A percentile compares a stretch with the other conserved stretches of the same genome.
These are phyloP conservation scores for Micromesistius poutassou DNA, from an alignment of 2,797 vertebrate species.

Conservation along the genomic window DNA sequence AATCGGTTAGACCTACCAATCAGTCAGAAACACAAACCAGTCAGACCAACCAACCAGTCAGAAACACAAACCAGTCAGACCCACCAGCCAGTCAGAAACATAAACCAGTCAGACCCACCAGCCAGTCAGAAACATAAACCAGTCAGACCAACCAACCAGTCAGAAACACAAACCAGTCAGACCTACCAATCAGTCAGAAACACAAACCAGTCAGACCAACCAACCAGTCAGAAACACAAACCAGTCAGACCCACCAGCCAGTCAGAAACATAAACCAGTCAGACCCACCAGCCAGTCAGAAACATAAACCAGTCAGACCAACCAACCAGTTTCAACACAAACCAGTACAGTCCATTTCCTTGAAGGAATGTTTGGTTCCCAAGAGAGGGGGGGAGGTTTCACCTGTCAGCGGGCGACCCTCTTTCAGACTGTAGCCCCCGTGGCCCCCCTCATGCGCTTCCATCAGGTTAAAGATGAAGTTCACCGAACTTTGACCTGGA, in stretches of 20 bases:
- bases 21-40: too few species aligned
- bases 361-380: neutral
- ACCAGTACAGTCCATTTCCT: neutral
- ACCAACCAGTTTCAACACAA: too few species aligned
- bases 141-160: neutral
- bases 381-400: neutral
- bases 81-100: neutral
- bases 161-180: neutral
- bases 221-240: neutral
- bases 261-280: neutral
- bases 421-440: conserved; percentile 48
- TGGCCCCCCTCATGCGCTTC: conserved; percentile 45
- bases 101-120: neutral
- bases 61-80: neutral
- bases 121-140: neutral
- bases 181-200: neutral
- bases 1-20: neutral
- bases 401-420: conserved; percentile 62
- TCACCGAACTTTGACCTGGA: conserved; percentile 64
- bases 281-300: neutral
- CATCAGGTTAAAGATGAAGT: conserved; percentile 60
- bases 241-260: neutral
- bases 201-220: neutral
- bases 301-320: neutral
- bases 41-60: too few species aligned